Evolutionary conservation across 1,140 invertebrate genomes (phyloP).

Genomic region (Tetraneura akinire): DNA sequence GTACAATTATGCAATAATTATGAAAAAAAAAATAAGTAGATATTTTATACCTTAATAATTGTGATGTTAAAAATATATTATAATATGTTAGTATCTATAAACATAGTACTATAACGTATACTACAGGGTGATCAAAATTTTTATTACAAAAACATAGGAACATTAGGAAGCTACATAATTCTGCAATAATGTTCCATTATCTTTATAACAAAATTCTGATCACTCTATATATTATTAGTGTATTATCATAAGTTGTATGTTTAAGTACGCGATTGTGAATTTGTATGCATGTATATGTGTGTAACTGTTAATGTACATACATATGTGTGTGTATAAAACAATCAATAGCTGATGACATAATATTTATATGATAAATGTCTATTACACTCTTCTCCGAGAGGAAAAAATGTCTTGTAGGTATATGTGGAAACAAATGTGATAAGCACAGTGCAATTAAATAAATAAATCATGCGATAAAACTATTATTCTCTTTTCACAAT

Average conservation of each 20-base stretch:
- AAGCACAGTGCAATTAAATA: slow-evolving; percentile 48
- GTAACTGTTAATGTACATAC: neutral
- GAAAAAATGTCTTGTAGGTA: neutral
- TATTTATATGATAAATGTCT: slow-evolving; percentile 12
- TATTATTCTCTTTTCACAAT: slow-evolving; percentile 32
- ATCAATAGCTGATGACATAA: slow-evolving; percentile 9
- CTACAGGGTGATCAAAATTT: no score
- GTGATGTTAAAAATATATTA: neutral
- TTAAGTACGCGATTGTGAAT: neutral
- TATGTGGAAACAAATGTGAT: slow-evolving; percentile 48
- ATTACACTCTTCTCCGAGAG: neutral
- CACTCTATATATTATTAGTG: neutral
- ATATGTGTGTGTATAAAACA: slow-evolving; percentile 12
- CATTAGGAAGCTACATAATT: no score
- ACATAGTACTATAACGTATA: no score
- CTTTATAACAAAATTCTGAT: no score
- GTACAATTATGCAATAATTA: slow-evolving; percentile 22
- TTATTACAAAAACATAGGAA: no score
- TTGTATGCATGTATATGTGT: neutral
- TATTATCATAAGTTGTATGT: neutral
- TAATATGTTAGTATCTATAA: neutral
- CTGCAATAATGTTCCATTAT: no score
- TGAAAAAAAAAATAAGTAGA: neutral
- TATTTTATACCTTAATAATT: slow-evolving; percentile 15
- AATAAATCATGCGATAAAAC: slow-evolving; percentile 14